Evolutionary conservation across 1,140 invertebrate genomes (phyloP), one percentile per base, ranked within the genome.

Genomic region (Oscheius sp.): DNA sequence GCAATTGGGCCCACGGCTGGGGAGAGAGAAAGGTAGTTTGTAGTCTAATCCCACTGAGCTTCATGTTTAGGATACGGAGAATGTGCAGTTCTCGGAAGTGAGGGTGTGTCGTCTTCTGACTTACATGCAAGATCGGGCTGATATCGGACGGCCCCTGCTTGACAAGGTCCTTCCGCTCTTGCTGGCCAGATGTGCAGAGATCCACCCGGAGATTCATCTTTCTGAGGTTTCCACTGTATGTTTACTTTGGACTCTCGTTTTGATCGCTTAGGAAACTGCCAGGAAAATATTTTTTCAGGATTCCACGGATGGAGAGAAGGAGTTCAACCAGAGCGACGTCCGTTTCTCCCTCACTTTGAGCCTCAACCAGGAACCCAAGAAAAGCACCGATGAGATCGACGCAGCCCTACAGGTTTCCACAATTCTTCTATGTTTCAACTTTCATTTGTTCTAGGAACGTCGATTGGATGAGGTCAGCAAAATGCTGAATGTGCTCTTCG

Each of bases 71-170:
- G 59, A 63, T 13, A 61, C n/a, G n/a, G 72, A 74, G 7, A 73
- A 35, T 52, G 64, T 78, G 28, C 83, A 83, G 61, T 83, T 84
- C 63, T 70, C 81, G 0, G 82, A 83, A 68, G 82, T 83, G 3
- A 69, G 80, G 18, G 91, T 92, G 3, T 95, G 93, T 83, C 88
- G 91, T 75, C 89, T 95, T 62, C 86, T 96, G 68, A 90, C 93
- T 4, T 93, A 92, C 38, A 86, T 96, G 34, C 86, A 95, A 28
- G 93, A 96, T 83, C 92, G 94, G 85, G 90, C 91, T 42, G 93
- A 95, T 85, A 92, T 74, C 23, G 72, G 72, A 23, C 18, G 59
- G 26, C 68, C 65, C 3, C 36, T 74, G 31, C 65, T 74, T 2
- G 55, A 67, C 4, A 59, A 32, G 10, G 64, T 74, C 13, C 59